Conservation (phyloP, 2,113 vertebrate genomes). For the Tapirus terrestris region DNA sequence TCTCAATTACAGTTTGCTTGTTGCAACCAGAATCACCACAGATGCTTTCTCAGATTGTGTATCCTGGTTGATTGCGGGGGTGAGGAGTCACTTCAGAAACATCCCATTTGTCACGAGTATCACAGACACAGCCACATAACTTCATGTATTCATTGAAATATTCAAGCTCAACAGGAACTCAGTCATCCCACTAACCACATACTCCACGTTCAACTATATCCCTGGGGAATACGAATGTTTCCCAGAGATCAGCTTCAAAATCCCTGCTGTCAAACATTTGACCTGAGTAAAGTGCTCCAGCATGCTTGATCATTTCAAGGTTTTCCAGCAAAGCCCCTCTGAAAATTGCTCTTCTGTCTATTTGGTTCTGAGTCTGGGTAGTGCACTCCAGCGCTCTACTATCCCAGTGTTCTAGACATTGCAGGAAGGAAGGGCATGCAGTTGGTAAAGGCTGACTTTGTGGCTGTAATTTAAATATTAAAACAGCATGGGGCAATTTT, state of each 20-base stretch:
- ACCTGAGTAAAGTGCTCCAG: background rate
- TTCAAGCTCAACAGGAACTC: background rate
- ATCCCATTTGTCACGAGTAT: background rate
- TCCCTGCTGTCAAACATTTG: background rate
- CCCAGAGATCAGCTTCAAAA: background rate
- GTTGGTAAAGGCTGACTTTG: background rate
- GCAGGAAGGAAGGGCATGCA: background rate
- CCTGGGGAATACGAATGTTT: background rate
- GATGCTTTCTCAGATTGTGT: background rate
- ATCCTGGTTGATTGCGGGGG: background rate
- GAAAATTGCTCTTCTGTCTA: background rate
- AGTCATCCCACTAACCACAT: too few relatives aligned
- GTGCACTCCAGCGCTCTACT: background rate
- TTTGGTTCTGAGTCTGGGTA: background rate
- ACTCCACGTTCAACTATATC: background rate
- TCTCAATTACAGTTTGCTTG: background rate
- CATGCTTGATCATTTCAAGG: background rate
- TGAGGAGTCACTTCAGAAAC: background rate
- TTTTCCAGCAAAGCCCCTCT: background rate
- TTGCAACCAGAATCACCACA: background rate
- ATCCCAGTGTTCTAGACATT: background rate
- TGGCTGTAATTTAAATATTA: conserved; percentile 33
- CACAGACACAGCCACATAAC: background rate
- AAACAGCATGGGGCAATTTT: background rate
- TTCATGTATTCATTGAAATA: background rate